These are phyloP conservation scores for Sinelater perroti DNA, from an alignment of 2,888 invertebrate species.

Conservation along the genomic window DNA sequence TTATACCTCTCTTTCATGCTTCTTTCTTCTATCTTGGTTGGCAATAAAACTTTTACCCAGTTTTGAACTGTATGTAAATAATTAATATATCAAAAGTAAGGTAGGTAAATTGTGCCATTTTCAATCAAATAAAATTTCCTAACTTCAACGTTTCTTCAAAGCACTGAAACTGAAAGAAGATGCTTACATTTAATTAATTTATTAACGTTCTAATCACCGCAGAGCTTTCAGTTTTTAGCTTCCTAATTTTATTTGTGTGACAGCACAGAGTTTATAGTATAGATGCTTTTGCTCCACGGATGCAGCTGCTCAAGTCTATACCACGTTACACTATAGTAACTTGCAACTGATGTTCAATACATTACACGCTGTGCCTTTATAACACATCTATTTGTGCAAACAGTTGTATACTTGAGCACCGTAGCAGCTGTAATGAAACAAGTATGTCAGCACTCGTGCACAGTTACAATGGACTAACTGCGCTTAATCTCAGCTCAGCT, in stretches of 20 bases:
- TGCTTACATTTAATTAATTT: conserved; percentile 26
- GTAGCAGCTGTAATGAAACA: conserved; percentile 51
- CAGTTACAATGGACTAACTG: conserved; percentile 62
- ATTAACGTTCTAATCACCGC: conserved; percentile 30
- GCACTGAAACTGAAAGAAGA: conserved; percentile 33
- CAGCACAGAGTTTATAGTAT: conserved; percentile 31
- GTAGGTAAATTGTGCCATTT: no score
- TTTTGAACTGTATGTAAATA: no score
- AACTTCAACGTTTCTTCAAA: conserved; percentile 21
- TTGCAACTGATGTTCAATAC: conserved; percentile 20
- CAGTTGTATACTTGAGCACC: conserved; percentile 40
- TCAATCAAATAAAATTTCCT: no score
- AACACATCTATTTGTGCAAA: conserved; percentile 28
- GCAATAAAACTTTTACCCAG: no score
- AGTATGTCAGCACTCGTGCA: conserved; percentile 62
- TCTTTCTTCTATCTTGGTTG: no score
- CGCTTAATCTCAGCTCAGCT: conserved; percentile 63
- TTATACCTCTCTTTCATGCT: conserved; percentile 21
- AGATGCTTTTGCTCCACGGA: conserved; percentile 39
- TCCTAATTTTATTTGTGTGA: conserved; percentile 40
- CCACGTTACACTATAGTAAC: conserved; percentile 27
- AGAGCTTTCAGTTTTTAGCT: conserved; percentile 46
- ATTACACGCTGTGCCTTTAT: conserved; percentile 28
- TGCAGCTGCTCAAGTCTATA: conserved; percentile 40
- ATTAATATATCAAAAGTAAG: no score